phyloP scores from a whole-genome alignment of 2,797 vertebrate genomes.

The Ficedula albicollis region DNA sequence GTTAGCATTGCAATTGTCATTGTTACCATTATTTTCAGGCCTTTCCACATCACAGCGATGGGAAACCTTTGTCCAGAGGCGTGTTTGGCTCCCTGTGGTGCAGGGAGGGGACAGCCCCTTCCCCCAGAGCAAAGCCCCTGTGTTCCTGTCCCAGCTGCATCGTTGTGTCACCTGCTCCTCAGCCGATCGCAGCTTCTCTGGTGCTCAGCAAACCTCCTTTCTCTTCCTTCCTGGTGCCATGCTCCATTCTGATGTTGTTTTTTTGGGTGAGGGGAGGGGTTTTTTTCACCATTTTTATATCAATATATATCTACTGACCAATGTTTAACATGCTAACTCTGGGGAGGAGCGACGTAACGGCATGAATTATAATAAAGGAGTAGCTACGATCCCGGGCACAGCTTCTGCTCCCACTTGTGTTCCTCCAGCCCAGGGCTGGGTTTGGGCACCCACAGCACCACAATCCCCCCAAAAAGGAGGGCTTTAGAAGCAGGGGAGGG shows the following conservation, averaged over 20 bases:
- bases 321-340: conserved; percentile 64
- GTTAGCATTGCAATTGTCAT: not conserved
- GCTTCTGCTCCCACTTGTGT: not conserved
- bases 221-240: not conserved
- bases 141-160: not conserved
- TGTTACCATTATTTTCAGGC: not conserved
- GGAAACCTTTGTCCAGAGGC: not conserved
- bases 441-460: not conserved
- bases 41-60: not conserved
- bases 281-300: conserved; percentile 60
- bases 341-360: conserved; percentile 46
- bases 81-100: not conserved
- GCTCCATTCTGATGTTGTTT: not conserved
- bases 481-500: not conserved
- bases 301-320: conserved; percentile 63
- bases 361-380: conserved; percentile 73
- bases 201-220: conserved; percentile 9
- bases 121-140: not conserved
- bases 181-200: conserved; percentile 21
- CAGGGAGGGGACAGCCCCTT: not conserved
- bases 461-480: accelerated
- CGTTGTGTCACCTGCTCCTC: not conserved
- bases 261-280: not conserved
- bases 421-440: not conserved
- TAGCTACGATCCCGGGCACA: conserved; percentile 43